Evolutionary conservation across 2,888 invertebrate species (phyloP), one percentile per base, ranked within the genome.

Genomic region (Brenthis ino): DNA sequence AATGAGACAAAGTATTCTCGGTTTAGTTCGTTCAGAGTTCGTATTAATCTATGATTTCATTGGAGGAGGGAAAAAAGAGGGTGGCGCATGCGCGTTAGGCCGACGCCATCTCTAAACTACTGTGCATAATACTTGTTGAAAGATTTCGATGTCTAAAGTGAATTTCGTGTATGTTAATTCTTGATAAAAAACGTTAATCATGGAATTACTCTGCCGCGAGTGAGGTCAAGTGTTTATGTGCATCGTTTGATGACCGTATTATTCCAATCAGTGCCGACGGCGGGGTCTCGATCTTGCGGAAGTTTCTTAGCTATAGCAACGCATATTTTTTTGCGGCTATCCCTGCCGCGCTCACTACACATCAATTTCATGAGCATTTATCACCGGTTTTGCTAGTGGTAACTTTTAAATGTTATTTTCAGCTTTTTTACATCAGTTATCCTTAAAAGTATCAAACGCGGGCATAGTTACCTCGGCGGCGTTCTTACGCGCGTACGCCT

Each of bases 51-150:
- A 64, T 67, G 57, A 70, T 70, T 71, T 85, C 84, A 92, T 91
- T 92, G 91, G 92, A 79, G 77, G 83, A 85, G 74, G 79, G 74
- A 74, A 79, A 82, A 84, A 85, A 88, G 90, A 88, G 91, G 89
- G 63, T 90, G 91, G 93, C 92, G 93, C 93, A 92, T 92, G 93
- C 93, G 93, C 92, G 92, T 90, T 92, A 82, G 87, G 90, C 88
- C 92, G 93, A 93, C 93, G 93, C 93, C 93, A 93, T 93, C 92
- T 91, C 90, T 89, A 87, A 86, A 89, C 83, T 89, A 87, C 86
- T 89, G 87, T 89, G 86, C 87, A 84, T 87, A 85, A 82, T 85
- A 87, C 78, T 79, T 79, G 79, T 79, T 79, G 77, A 79, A 76
- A 77, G 72, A 77, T 84, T 86, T 88, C 84, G 83, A 84, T 85